Evolutionary conservation across 2,113 vertebrate species (phyloP).

Genomic region (Dolichallabes microphthalmus): DNA sequence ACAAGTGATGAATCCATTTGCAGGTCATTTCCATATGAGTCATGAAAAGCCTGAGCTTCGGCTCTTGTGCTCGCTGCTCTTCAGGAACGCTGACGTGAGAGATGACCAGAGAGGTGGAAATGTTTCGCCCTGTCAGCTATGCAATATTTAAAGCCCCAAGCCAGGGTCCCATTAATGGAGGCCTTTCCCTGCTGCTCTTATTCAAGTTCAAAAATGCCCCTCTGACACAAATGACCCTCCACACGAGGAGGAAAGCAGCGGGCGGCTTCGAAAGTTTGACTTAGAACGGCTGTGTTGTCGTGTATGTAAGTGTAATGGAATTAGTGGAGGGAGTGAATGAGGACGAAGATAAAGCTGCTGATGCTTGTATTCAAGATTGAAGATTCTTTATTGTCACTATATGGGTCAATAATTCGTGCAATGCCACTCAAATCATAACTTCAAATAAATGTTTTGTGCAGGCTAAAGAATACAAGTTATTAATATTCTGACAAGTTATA

Average conservation of each 20-base stretch:
- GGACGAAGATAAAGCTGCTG: background rate
- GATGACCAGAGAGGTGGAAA: conserved; percentile 42
- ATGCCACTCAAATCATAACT: no score
- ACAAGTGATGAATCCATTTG: background rate
- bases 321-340: background rate
- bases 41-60: background rate
- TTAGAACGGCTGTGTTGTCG: background rate
- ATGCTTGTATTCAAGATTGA: no score
- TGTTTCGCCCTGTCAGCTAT: conserved; percentile 51
- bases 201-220: conserved; percentile 41
- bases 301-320: background rate
- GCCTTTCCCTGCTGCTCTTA: conserved; percentile 35
- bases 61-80: conserved; percentile 22
- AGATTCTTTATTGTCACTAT: no score
- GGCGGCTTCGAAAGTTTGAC: conserved; percentile 7
- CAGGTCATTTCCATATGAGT: background rate
- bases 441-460: no score
- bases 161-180: conserved; percentile 52
- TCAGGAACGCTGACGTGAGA: conserved; percentile 1
- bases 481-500: no score
- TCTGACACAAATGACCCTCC: conserved; percentile 45
- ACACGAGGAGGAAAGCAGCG: conserved; percentile 12
- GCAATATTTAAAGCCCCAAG: conserved; percentile 56
- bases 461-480: no score
- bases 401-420: no score